Evolutionary conservation across 2,113 vertebrate species (phyloP), one percentile per base, ranked within the genome.

Genomic region (crab-eating macaque (Macaca fascicularis)): DNA sequence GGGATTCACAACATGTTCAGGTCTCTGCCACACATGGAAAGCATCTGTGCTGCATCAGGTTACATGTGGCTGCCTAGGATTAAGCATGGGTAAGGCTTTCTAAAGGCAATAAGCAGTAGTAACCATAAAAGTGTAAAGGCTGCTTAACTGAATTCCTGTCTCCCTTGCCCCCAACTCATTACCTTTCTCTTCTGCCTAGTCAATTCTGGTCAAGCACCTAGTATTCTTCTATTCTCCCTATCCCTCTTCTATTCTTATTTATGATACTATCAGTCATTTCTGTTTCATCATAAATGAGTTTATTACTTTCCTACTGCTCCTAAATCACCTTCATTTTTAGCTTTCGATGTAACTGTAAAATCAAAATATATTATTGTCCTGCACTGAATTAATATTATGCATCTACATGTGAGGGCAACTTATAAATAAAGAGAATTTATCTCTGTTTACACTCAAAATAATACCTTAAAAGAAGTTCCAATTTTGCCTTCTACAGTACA

Each of bases 281-380:
- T 12, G 40, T 76, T 59, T 87, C 80, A 67, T 25, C 50, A 78
- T 19, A 35, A 80, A 40, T 67, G 90, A 74, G 10, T 79, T 96
- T 64, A 72, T 86, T 43, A n/a, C 79, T 59, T 61, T 64, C 61
- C 40, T 45, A 7, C 48, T 88, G 30, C 32, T 85, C 57, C 38
- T 79, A 70, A 84, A 76, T 55, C 27, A 35, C 74, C 55, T 81
- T 84, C 30, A 59, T 38, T 57, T 89, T 80, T 69, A 76, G 27
- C 69, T 30, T 83, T 94, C 48, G n/a, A 0, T 69, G 40, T 88
- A 94, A 90, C n/a, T 16, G 0, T 38, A 52, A 22, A 87, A 75
- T 80, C 50, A 88, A 76, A 95, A 64, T 83, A 61, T n/a, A 27
- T 57, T 69, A 86, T 67, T 88, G 32, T n/a, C 27, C 38, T 16